phyloP scores from a whole-genome alignment of 2,113 vertebrate species.

The Festucalex cinctus region DNA sequence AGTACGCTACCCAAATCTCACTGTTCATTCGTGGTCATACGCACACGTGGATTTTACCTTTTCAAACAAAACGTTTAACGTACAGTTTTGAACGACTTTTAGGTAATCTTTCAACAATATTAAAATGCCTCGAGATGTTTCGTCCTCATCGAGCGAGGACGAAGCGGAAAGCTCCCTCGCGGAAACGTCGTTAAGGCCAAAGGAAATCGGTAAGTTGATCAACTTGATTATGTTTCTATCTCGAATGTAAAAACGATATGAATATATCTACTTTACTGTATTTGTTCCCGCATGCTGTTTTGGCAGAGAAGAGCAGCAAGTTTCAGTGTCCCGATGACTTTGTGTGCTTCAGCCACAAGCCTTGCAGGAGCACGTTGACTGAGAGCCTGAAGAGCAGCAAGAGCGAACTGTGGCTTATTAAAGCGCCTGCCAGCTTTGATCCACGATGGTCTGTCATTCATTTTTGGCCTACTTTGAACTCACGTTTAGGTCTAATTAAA shows the following conservation, averaged over 20 bases:
- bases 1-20: constrained; percentile 31
- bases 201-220: constrained; percentile 22
- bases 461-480: background rate
- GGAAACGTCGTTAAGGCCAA: background rate
- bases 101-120: background rate
- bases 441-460: constrained; percentile 55
- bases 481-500: background rate
- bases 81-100: background rate
- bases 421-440: constrained; percentile 67
- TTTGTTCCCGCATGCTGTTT: background rate
- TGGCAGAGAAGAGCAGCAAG: constrained; percentile 31
- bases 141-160: constrained; percentile 51
- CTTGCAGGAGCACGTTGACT: constrained; percentile 46
- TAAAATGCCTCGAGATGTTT: constrained; percentile 43
- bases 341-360: constrained; percentile 51
- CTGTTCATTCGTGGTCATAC: constrained; percentile 29
- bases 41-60: constrained; percentile 36
- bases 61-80: background rate
- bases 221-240: too few species aligned
- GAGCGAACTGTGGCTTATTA: constrained; percentile 74
- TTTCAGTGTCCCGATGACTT: constrained; percentile 71
- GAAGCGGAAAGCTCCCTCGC: background rate
- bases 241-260: too few species aligned
- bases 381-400: constrained; percentile 34
- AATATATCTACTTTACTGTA: too few species aligned